Percentiles rank a stretch among this genome's conserved stretches.
These are phyloP conservation scores for Pantherophis vulpinus DNA, from an alignment of 2,797 vertebrate genomes.

Conservation along the genomic window DNA sequence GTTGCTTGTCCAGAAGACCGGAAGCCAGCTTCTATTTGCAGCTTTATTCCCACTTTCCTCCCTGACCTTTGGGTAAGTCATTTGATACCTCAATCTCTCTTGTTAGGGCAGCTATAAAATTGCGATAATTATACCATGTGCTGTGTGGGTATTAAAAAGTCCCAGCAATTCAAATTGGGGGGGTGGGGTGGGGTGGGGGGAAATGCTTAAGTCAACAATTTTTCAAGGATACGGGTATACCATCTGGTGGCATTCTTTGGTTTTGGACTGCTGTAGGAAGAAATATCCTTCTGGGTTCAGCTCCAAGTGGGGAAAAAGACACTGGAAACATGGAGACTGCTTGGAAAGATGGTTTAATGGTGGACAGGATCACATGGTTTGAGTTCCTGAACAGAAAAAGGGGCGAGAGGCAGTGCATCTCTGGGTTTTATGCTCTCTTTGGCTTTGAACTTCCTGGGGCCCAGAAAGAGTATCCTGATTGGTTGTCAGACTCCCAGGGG, in stretches of 20 bases:
- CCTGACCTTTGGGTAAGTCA: not conserved
- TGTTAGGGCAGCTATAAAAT: not conserved
- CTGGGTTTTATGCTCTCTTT: too few relatives aligned
- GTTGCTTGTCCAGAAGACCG: not conserved
- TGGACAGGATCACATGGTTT: too few relatives aligned
- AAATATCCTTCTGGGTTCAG: too few relatives aligned
- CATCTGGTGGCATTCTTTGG: not conserved
- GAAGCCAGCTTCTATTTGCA: not conserved
- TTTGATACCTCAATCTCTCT: not conserved
- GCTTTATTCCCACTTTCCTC: not conserved
- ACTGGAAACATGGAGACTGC: too few relatives aligned
- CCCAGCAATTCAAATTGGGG: not conserved
- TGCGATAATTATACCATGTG: constrained; percentile 10
- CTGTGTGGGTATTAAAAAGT: not conserved
- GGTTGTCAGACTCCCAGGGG: too few relatives aligned
- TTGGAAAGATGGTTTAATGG: too few relatives aligned
- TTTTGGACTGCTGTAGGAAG: not conserved
- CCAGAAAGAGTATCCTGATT: too few relatives aligned
- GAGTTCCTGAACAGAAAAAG: too few relatives aligned
- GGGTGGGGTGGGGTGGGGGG: not conserved
- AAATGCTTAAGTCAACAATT: not conserved
- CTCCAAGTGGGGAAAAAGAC: too few relatives aligned
- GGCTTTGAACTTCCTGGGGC: too few relatives aligned
- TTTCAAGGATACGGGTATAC: not conserved
- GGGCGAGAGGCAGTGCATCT: too few relatives aligned